Base-by-base conservation (phyloP, 2,888 invertebrate species). In the Lycaena phlaeas region DNA sequence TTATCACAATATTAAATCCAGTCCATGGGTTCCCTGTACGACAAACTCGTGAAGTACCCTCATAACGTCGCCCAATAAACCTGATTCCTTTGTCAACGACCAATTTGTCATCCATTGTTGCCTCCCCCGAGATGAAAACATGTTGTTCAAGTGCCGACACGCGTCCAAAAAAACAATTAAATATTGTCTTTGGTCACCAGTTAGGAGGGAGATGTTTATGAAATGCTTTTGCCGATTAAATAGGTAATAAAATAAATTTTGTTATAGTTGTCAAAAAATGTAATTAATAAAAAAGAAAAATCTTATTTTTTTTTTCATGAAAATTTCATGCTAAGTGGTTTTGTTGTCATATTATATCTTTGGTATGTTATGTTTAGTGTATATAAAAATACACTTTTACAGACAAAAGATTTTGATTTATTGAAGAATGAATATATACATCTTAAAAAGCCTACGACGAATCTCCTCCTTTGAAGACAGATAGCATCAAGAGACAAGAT, bases 71-170 rank as follows among this genome's bases (percentile, higher is more conserved):
- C 66, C 77, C 78, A 77, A 79, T 79, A 79, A 79, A 79, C 78
- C 74, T 64, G 72, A 66, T 68, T 67, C 75, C 79, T 78, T 78
- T 78, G 79, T 79, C 61, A 59, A 61, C 61, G 64, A 56, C 62
- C 78, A 78, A 79, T 79, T 79, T 79, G 79, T 79, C 79, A 79
- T 77, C 76, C 64, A 74, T 76, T 78, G 76, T 75, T 53, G 48
- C 40, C 51, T 52, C 55, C 30, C 30, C 36, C 38, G 30, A 42
- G 47, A 54, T 53, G 50, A 66, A 65, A 69, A 67, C 65, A 69
- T 69, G 68, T 59, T 63, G 62, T 61, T 69, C 59, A 57, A 77
- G 76, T 67, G 74, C 64, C 61, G 64, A 60, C 78, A 72, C 78
- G 77, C 69, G 75, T 48, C 67, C 56, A 38, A 59, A 60, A 69